A percentile compares a stretch with the other conserved stretches of the same genome.
phyloP scores from a whole-genome alignment of 2,888 invertebrate species.

The Germaria angustata region DNA sequence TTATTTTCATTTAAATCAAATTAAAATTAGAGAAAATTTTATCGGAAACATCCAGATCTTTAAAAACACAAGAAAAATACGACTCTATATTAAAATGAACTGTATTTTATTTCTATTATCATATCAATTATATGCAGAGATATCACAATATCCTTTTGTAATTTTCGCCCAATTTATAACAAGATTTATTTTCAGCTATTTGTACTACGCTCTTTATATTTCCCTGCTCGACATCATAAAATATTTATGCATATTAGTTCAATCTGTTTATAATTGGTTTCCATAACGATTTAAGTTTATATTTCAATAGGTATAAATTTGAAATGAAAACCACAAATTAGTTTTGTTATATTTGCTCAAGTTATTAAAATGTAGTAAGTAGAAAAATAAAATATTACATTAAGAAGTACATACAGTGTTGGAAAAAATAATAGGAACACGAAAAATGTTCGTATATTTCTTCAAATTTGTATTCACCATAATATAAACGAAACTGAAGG shows the following conservation, averaged over 20 bases:
- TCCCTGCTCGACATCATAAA: background rate
- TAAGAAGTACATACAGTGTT: background rate
- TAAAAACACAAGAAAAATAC: background rate
- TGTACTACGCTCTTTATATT: background rate
- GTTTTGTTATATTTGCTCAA: constrained; percentile 29
- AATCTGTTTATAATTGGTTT: constrained; percentile 22
- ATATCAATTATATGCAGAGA: background rate
- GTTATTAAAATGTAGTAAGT: constrained; percentile 38
- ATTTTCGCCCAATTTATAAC: constrained; percentile 11
- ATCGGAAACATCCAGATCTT: background rate
- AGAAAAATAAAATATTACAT: constrained; percentile 16
- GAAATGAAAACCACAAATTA: constrained; percentile 40
- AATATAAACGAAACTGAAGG: too few species aligned
- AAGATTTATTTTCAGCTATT: constrained; percentile 8
- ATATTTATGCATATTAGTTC: background rate
- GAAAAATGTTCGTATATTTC: too few species aligned
- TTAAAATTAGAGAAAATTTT: background rate
- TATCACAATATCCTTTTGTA: background rate
- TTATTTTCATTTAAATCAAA: constrained; percentile 2
- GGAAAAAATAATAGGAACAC: background rate
- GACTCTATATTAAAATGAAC: background rate
- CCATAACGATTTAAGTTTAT: constrained; percentile 11
- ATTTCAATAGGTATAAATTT: constrained; percentile 33
- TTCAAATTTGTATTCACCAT: too few species aligned
- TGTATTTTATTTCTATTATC: constrained; percentile 2